Percentiles rank a stretch among this genome's conserved stretches.
phyloP scores from a whole-genome alignment of 2,113 vertebrate species.

The Crocuta crocuta region DNA sequence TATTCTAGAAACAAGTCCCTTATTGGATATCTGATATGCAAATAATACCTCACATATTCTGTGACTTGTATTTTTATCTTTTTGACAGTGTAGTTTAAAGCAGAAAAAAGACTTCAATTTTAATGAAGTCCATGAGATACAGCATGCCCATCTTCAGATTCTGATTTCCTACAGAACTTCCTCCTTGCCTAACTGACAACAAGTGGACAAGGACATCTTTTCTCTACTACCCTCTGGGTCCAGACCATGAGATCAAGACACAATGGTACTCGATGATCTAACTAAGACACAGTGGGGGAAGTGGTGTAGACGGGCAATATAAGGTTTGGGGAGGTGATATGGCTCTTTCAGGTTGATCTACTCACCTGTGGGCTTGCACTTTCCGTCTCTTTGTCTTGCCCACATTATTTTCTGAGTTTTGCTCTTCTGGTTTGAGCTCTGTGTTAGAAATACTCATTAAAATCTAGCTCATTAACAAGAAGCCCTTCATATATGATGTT shows the following conservation, averaged over 20 bases:
- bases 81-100: neutral
- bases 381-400: slow-evolving; percentile 61
- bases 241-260: neutral
- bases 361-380: slow-evolving; percentile 50
- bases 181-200: neutral
- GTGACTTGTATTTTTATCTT: neutral
- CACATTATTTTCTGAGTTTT: neutral
- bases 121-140: neutral
- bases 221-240: neutral
- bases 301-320: neutral
- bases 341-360: neutral
- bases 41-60: neutral
- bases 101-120: slow-evolving; percentile 41
- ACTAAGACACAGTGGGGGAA: neutral
- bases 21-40: neutral
- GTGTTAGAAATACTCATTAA: slow-evolving; percentile 52
- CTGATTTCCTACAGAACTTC: neutral
- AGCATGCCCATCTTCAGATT: neutral
- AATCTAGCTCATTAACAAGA: neutral
- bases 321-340: neutral
- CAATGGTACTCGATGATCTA: neutral
- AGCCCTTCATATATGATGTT: neutral
- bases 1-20: neutral
- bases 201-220: neutral
- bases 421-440: slow-evolving; percentile 54